Conservation (phyloP, 2,797 vertebrate species). For the Enteromius paludinosus region DNA sequence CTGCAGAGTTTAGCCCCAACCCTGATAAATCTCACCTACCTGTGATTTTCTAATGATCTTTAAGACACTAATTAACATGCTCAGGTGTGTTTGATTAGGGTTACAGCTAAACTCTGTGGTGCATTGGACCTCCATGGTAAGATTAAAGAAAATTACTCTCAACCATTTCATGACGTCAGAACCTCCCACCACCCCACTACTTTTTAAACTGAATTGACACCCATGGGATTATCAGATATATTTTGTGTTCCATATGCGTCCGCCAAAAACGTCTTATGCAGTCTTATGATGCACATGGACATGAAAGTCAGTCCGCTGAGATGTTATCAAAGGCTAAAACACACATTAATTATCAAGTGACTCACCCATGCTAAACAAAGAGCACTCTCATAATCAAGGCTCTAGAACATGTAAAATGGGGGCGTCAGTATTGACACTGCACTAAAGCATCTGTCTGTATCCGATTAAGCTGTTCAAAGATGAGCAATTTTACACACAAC, state of each 20-base stretch:
- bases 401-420: neutral
- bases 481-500: neutral
- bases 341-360: slow-evolving; percentile 26
- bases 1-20: no score
- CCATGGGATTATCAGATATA: neutral
- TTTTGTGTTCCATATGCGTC: neutral
- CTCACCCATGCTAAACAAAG: slow-evolving; percentile 24
- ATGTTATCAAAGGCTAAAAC: slow-evolving; percentile 13
- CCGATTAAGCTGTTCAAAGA: slow-evolving; percentile 19
- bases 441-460: slow-evolving; percentile 20
- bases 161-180: neutral
- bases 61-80: no score
- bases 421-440: slow-evolving; percentile 13
- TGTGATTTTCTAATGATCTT: no score
- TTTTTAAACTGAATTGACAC: neutral
- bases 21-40: no score
- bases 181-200: neutral
- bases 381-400: neutral
- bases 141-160: no score
- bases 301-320: slow-evolving; percentile 14
- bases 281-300: neutral
- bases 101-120: no score
- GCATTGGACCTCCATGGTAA: no score
- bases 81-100: no score
- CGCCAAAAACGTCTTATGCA: slow-evolving; percentile 1